phyloP scores from a whole-genome alignment of 1,140 invertebrate species.

The Ectropis grisescens region DNA sequence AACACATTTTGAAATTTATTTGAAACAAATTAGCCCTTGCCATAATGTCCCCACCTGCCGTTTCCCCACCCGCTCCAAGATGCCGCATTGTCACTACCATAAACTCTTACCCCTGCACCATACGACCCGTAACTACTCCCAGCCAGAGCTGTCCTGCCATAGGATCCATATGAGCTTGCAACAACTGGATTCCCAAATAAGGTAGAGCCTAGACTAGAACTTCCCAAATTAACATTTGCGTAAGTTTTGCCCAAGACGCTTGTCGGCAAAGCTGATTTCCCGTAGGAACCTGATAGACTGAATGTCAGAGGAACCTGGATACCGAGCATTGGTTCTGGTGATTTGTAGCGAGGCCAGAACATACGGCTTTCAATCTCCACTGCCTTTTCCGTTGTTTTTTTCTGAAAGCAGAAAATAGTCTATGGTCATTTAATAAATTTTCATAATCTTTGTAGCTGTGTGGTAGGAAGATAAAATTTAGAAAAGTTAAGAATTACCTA shows the following conservation, averaged over 20 bases:
- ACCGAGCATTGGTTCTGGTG: conserved; percentile 3
- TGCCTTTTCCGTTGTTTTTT: conserved; percentile 6
- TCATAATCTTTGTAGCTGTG: too few species aligned
- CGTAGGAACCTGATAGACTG: conserved; percentile 41
- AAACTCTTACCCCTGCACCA: conserved; percentile 26
- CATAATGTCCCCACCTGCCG: conserved; percentile 60
- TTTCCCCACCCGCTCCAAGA: conserved; percentile 57
- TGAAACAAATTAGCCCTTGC: conserved; percentile 35
- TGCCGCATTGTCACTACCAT: conserved; percentile 21
- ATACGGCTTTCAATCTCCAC: conserved; percentile 31
- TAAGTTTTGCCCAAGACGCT: conserved; percentile 34
- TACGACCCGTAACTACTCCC: conserved; percentile 34
- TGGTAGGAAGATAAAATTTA: too few species aligned
- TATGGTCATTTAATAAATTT: too few species aligned
- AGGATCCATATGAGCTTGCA: background rate
- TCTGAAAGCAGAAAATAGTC: too few species aligned
- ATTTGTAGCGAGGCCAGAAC: conserved; percentile 32
- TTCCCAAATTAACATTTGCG: conserved; percentile 21
- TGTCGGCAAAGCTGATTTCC: conserved; percentile 11
- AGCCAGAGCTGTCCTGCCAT: conserved; percentile 27
- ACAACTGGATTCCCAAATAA: conserved; percentile 3
- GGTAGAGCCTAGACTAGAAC: conserved; percentile 7
- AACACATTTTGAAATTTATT: too few species aligned
- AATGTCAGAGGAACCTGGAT: conserved; percentile 47
- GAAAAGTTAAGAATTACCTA: too few species aligned